These are phyloP conservation scores for Lasioglossum marginatum DNA, from an alignment of 2,888 invertebrate genomes.

Conservation along the genomic window DNA sequence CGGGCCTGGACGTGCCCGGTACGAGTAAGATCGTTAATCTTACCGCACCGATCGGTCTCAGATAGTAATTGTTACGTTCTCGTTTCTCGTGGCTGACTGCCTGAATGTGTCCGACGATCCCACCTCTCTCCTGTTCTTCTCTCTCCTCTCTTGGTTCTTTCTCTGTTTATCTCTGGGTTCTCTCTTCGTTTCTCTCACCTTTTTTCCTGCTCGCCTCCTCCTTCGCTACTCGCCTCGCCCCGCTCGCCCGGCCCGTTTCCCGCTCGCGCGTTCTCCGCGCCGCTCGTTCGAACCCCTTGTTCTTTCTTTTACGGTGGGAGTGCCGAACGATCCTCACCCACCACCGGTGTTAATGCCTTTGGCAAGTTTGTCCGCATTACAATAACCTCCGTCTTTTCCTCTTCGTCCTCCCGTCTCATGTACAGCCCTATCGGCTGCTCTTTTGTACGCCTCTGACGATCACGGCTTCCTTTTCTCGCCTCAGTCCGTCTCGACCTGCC, in stretches of 20 bases:
- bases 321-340: slow-evolving; percentile 69
- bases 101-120: slow-evolving; percentile 69
- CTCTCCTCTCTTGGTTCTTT: background rate
- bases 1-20: slow-evolving; percentile 78
- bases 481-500: background rate
- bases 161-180: background rate
- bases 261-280: slow-evolving; percentile 49
- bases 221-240: slow-evolving; percentile 24
- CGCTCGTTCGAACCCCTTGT: slow-evolving; percentile 40
- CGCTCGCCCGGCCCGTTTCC: slow-evolving; percentile 9
- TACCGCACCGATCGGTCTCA: slow-evolving; percentile 83
- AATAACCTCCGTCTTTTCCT: slow-evolving; percentile 61
- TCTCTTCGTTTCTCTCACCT: slow-evolving; percentile 4
- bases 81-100: slow-evolving; percentile 81
- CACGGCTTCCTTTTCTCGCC: background rate
- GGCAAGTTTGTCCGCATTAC: slow-evolving; percentile 76
- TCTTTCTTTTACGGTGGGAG: slow-evolving; percentile 64
- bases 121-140: slow-evolving; percentile 35
- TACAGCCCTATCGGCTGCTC: background rate
- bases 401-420: background rate
- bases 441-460: slow-evolving; percentile 9
- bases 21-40: slow-evolving; percentile 84
- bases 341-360: slow-evolving; percentile 76
- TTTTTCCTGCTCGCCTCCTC: slow-evolving; percentile 7
- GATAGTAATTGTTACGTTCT: slow-evolving; percentile 85